phyloP scores from a whole-genome alignment of 2,113 vertebrate genomes.

The Brachyhypopomus gauderio region DNA sequence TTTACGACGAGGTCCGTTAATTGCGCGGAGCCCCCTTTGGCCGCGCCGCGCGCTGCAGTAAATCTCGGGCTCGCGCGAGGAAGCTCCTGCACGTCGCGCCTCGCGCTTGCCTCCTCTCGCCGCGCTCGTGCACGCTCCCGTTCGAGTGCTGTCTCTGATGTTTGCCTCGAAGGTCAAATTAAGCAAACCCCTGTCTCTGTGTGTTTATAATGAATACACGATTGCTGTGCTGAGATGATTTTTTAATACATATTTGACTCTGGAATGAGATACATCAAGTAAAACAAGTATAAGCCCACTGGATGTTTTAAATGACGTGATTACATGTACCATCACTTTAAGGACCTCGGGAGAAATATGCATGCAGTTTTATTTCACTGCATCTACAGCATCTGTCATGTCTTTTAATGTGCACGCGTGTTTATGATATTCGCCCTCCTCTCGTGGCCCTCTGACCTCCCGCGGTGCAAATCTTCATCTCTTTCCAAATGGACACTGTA shows the following conservation, averaged over 20 bases:
- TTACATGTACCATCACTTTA: slow-evolving; percentile 1
- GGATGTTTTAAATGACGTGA: background rate
- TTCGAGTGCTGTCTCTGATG: slow-evolving; percentile 34
- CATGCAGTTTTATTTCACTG: background rate
- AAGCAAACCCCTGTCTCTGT: slow-evolving; percentile 32
- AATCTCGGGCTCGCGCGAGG: slow-evolving; percentile 30
- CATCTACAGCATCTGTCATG: slow-evolving; percentile 1
- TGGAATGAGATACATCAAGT: slow-evolving; percentile 23
- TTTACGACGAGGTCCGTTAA: slow-evolving; percentile 57
- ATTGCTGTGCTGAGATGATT: slow-evolving; percentile 4
- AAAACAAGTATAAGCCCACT: background rate
- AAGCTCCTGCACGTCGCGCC: slow-evolving; percentile 45
- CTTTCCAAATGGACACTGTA: background rate
- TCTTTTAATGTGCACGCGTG: slow-evolving; percentile 5
- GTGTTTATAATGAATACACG: slow-evolving; percentile 51
- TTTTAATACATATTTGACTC: slow-evolving; percentile 41
- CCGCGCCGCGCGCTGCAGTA: slow-evolving; percentile 43
- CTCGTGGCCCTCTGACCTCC: background rate
- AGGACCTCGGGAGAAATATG: background rate
- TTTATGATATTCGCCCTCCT: background rate
- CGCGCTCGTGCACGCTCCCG: slow-evolving; percentile 5
- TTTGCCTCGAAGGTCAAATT: slow-evolving; percentile 39
- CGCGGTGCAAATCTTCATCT: background rate
- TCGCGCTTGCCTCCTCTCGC: slow-evolving; percentile 30
- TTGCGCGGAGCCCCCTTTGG: slow-evolving; percentile 49